phyloP scores from a whole-genome alignment of 2,888 invertebrate species.

The Torymus aiolomorphi region DNA sequence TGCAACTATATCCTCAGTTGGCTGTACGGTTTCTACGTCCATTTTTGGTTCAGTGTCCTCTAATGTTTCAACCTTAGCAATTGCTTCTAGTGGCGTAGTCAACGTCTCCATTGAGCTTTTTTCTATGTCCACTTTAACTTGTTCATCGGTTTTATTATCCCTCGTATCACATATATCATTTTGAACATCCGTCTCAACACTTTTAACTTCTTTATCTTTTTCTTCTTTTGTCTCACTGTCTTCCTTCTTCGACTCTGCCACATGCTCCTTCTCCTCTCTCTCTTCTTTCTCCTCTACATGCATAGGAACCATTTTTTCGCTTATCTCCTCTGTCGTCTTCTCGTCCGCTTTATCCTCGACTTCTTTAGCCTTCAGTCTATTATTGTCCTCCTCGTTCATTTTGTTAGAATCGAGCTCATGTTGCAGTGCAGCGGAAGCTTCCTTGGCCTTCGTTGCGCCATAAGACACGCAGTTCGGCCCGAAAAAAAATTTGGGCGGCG shows the following conservation, averaged over 20 bases:
- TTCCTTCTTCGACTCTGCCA: no score
- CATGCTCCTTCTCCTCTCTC: not conserved
- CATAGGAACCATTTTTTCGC: constrained; percentile 51
- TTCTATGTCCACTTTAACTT: not conserved
- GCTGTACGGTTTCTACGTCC: constrained; percentile 1
- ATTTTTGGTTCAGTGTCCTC: constrained; percentile 1
- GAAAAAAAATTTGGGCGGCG: constrained; percentile 73
- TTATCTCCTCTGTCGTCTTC: constrained; percentile 25
- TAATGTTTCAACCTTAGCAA: not conserved
- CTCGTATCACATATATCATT: constrained; percentile 37
- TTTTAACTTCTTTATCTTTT: no score
- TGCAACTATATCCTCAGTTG: not conserved
- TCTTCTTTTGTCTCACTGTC: no score
- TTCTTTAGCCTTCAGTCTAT: constrained; percentile 46
- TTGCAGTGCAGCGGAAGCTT: constrained; percentile 43
- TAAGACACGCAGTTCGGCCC: constrained; percentile 74
- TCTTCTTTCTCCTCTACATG: not conserved
- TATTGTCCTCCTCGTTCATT: constrained; percentile 54
- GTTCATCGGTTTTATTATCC: not conserved
- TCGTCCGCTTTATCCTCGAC: constrained; percentile 13
- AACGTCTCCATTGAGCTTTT: not conserved
- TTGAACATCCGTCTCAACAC: no score
- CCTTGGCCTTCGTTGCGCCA: constrained; percentile 43
- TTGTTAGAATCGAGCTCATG: not conserved
- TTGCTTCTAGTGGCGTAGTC: not conserved